Base-by-base conservation (phyloP, 2,797 vertebrate genomes). In the Silurus lanzhouensis region DNA sequence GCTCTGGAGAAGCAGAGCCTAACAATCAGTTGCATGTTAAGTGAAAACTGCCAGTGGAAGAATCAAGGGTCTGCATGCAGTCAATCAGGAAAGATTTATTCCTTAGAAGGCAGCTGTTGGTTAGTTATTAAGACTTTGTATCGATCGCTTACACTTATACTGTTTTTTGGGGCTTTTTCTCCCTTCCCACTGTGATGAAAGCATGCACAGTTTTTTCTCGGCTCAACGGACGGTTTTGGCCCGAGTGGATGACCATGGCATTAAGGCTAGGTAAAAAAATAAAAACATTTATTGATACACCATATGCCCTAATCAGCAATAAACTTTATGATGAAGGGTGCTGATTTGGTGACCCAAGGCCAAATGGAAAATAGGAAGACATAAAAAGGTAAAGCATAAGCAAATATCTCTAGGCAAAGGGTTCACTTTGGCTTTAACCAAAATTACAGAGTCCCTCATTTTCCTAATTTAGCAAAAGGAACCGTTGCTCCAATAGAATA, bases 1-100 rank as follows among this genome's bases (percentile, higher is more conserved):
- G 89, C 94, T 93, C 89, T 86, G 71, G 81, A 90, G 91, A 93
- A 90, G 92, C 91, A 88, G 84, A 91, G 92, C 91, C 93, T 93
- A 93, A 94, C 93, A 92, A 94, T 93, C 92, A 93, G 93, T 93
- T 93, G 92, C 93, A 94, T 93, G 93, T 94, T 94, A 93, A 95
- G 92, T 94, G 91, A 94, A 95, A 94, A 94, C 93, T 83, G 87
- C 83, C 75, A 79, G 57, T 25, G 76, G 81, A 85, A 87, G 86
- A 82, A 77, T 44, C 67, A 15, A 20, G 13, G 27, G 81, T 76
- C 66, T 82, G 58, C 77, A 55, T 70, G 80, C 82, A 85, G 81
- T 74, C 44, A 83, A 74, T 82, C 60, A 66, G 90, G 90, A 91
- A 92, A 90, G 93, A 91, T 91, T 92, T 85, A 91, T 93, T 93